A percentile compares a stretch with the other conserved stretches of the same genome.
phyloP scores from a whole-genome alignment of 2,888 invertebrate species.

The Agrotis exclamationis region DNA sequence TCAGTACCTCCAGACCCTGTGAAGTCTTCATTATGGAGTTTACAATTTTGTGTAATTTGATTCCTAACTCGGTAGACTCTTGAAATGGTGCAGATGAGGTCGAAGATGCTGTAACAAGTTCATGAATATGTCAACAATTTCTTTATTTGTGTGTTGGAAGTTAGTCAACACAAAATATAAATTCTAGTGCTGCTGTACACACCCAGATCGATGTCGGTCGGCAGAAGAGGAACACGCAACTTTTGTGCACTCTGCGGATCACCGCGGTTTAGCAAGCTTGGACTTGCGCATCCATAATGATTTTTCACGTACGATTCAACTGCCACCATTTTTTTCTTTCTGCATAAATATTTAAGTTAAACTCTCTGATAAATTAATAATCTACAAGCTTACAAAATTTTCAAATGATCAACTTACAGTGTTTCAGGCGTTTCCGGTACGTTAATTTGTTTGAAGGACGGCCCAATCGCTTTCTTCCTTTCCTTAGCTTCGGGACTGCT shows the following conservation, averaged over 20 bases:
- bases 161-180: background rate
- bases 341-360: conserved; percentile 36
- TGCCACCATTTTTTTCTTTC: conserved; percentile 79
- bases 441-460: conserved; percentile 58
- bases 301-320: conserved; percentile 80
- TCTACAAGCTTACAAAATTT: background rate
- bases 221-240: conserved; percentile 77
- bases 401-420: conserved; percentile 66
- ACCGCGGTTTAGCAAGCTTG: conserved; percentile 38
- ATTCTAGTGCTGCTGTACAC: conserved; percentile 21
- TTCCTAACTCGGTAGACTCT: conserved; percentile 75
- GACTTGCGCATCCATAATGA: conserved; percentile 70
- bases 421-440: conserved; percentile 67
- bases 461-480: conserved; percentile 47
- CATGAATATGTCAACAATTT: conserved; percentile 26
- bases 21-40: conserved; percentile 70
- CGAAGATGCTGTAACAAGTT: conserved; percentile 70
- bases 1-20: conserved; percentile 64
- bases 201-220: conserved; percentile 78
- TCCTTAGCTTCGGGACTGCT: conserved; percentile 68
- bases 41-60: conserved; percentile 76
- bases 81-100: conserved; percentile 70
- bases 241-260: conserved; percentile 62
- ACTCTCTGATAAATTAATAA: background rate
- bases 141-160: background rate